These are phyloP conservation scores for Drosophila oshimai DNA, from an alignment of 1,140 invertebrate genomes.

Conservation along the genomic window DNA sequence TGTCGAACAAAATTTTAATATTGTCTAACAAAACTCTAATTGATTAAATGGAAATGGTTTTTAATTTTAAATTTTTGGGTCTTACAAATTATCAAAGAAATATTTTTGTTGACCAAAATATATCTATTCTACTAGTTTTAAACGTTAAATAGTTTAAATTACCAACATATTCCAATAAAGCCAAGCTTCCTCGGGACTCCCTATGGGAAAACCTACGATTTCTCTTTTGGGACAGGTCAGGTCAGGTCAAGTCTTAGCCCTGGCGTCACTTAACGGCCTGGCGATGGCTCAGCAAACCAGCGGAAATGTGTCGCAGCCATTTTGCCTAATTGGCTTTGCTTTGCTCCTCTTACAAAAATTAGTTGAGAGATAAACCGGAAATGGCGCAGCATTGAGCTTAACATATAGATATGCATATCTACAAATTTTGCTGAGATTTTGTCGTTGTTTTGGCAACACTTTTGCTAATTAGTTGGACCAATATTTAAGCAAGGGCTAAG, in stretches of 20 bases:
- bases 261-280: slow-evolving; percentile 11
- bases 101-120: too few species aligned
- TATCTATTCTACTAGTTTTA: not conserved
- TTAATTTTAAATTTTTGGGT: too few species aligned
- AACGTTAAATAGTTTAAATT: too few species aligned
- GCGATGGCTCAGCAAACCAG: slow-evolving; percentile 50
- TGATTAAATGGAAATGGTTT: too few species aligned
- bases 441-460: slow-evolving; percentile 59
- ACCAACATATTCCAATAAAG: not conserved
- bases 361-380: slow-evolving; percentile 65
- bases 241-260: slow-evolving; percentile 32
- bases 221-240: not conserved
- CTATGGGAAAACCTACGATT: not conserved
- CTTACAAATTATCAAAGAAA: too few species aligned
- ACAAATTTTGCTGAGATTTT: slow-evolving; percentile 5
- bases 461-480: slow-evolving; percentile 70
- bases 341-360: slow-evolving; percentile 36
- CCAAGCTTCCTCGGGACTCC: not conserved
- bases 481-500: slow-evolving; percentile 61
- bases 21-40: too few species aligned
- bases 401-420: slow-evolving; percentile 10
- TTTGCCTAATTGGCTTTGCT: slow-evolving; percentile 76
- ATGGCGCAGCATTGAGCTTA: slow-evolving; percentile 69
- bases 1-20: too few species aligned
- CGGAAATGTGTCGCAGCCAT: slow-evolving; percentile 80